Evolutionary conservation across 2,888 invertebrate species (phyloP).

Genomic region (Apodemia mormo): DNA sequence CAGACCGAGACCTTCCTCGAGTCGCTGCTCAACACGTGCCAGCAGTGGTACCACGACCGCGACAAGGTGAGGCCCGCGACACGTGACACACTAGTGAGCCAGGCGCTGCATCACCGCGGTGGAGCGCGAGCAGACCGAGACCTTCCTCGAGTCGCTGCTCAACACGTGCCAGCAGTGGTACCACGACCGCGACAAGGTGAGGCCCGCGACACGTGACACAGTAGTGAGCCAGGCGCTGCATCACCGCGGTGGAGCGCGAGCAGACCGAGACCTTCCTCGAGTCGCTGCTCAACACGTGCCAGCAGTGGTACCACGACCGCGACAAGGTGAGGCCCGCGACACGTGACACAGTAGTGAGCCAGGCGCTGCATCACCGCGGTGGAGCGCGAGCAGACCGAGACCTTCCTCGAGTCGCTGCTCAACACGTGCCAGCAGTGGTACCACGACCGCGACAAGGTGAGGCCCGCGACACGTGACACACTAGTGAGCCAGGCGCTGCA

Average conservation of each 20-base stretch:
- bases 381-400: constrained; percentile 92
- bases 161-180: constrained; percentile 96
- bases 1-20: constrained; percentile 94
- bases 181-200: constrained; percentile 88
- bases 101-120: constrained; percentile 92
- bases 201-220: constrained; percentile 40
- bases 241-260: constrained; percentile 89
- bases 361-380: constrained; percentile 87
- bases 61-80: constrained; percentile 75
- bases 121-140: constrained; percentile 92
- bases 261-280: constrained; percentile 94
- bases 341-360: no score
- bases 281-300: constrained; percentile 92
- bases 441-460: constrained; percentile 88
- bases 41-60: constrained; percentile 94
- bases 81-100: constrained; percentile 74
- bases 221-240: constrained; percentile 87
- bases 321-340: constrained; percentile 75
- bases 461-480: background rate
- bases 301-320: constrained; percentile 94
- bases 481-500: no score
- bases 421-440: constrained; percentile 96
- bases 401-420: constrained; percentile 92
- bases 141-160: constrained; percentile 92
- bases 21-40: constrained; percentile 93